phyloP scores from a whole-genome alignment of 2,888 invertebrate genomes.

The Papilio demoleus region DNA sequence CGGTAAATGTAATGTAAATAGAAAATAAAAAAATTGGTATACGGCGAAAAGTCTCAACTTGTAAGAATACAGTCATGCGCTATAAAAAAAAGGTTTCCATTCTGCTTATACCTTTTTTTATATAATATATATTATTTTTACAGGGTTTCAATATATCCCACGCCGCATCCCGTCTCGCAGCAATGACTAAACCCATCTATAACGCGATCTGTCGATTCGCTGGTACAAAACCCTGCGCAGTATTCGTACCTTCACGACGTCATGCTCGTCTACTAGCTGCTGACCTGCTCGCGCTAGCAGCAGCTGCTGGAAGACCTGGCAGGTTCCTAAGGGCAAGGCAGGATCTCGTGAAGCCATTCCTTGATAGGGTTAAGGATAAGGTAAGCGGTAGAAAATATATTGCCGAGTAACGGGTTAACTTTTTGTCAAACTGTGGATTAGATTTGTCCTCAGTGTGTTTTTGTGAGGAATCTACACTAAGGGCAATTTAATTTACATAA shows the following conservation, averaged over 20 bases:
- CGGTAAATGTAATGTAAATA: too few relatives aligned
- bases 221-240: constrained; percentile 92
- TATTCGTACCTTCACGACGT: constrained; percentile 96
- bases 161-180: constrained; percentile 96
- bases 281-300: constrained; percentile 96
- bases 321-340: constrained; percentile 95
- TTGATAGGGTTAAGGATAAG: constrained; percentile 94
- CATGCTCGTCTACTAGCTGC: constrained; percentile 97
- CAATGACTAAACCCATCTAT: constrained; percentile 99
- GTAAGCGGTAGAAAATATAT: constrained; percentile 78
- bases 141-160: constrained; percentile 99
- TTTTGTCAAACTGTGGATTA: too few relatives aligned
- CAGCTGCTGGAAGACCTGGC: constrained; percentile 93
- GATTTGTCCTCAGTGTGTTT: too few relatives aligned
- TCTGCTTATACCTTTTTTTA: too few relatives aligned
- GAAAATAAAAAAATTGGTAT: too few relatives aligned
- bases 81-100: too few relatives aligned
- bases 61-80: too few relatives aligned
- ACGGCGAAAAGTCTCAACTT: too few relatives aligned
- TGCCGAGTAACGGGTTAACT: too few relatives aligned
- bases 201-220: constrained; percentile 94
- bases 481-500: too few relatives aligned
- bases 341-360: constrained; percentile 93
- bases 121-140: neutral
- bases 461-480: too few relatives aligned